Evolutionary conservation across 2,888 invertebrate genomes (phyloP), one percentile per base, ranked within the genome.

Genomic region (Acleris laterana): DNA sequence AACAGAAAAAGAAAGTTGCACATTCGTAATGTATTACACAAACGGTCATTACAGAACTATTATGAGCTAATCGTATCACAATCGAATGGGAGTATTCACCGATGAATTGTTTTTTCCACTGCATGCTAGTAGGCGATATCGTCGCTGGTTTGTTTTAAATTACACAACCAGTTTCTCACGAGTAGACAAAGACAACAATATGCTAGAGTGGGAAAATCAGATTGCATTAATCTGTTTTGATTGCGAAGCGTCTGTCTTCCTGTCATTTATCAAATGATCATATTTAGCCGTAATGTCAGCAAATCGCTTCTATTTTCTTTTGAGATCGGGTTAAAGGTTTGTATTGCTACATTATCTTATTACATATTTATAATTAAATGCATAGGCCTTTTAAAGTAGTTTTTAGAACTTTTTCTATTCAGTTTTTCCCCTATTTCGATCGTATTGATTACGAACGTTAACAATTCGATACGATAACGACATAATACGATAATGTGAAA

Each of bases 131-230:
- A 73, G 72, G 76, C 73, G 72, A 42, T 32, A 28, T 16, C 9
- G 71, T 68, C 69, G 69, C 63, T 63, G 69, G 70, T 69, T 79
- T 76, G 72, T 77, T 77, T 72, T 69, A 69, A 75, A 76, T 81
- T 80, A 72, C 78, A 77, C 77, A 78, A 74, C 65, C 63, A 68
- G 68, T 53, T 77, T 78, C 80, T 68, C 78, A 78, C 76, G 73
- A 69, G 52, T 63, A 66, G 62, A 59, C 16, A 69, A 71, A 74
- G 70, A 74, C 77, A 76, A 76, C 73, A 69, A 68, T 61, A 67
- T 70, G 68, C 44, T 44, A 44, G 16, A 25, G 44, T 57, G 57
- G 25, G 57, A 46, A 55, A 57, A 46, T 17, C 22, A 16, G 46
- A 17, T 46, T n/a, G 22, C 57, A 1, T 42, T 17, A 13, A 17